Percentiles rank a stretch among this genome's conserved stretches.
Conservation (phyloP, 2,113 vertebrate genomes). For the Tachycineta bicolor region DNA sequence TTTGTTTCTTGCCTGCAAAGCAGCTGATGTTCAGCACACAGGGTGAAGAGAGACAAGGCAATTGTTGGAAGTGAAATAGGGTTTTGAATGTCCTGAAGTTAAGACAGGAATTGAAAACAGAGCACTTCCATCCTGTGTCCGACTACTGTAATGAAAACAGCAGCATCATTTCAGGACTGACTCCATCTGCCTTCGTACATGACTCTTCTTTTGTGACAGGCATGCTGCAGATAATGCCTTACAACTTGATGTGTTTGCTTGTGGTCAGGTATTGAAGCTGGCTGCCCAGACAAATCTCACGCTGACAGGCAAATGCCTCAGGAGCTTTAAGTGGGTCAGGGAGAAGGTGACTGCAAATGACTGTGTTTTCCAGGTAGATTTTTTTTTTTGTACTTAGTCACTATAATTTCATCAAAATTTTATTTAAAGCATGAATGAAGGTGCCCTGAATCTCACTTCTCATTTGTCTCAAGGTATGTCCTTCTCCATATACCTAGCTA, state of each 20-base stretch:
- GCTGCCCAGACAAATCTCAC: neutral
- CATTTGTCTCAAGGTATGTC: neutral
- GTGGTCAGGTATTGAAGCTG: neutral
- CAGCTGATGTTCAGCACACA: neutral
- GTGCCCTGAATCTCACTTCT: neutral
- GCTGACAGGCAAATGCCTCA: neutral
- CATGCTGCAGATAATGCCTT: neutral
- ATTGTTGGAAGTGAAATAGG: neutral
- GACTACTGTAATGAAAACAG: neutral
- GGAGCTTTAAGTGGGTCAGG: neutral
- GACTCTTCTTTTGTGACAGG: neutral
- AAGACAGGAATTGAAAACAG: neutral
- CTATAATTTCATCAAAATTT: neutral
- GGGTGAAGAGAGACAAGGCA: rapidly evolving
- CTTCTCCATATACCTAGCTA: neutral
- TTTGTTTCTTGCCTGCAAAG: neutral
- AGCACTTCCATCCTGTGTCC: neutral
- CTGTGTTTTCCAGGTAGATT: neutral
- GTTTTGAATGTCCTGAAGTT: neutral
- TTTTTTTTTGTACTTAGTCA: neutral
- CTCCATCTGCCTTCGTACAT: neutral
- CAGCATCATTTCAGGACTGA: neutral
- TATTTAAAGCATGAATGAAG: conserved; percentile 18
- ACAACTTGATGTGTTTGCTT: neutral
- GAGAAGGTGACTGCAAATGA: neutral